These are phyloP conservation scores for Metaphire vulgaris DNA, from an alignment of 1,140 invertebrate genomes.

Conservation along the genomic window DNA sequence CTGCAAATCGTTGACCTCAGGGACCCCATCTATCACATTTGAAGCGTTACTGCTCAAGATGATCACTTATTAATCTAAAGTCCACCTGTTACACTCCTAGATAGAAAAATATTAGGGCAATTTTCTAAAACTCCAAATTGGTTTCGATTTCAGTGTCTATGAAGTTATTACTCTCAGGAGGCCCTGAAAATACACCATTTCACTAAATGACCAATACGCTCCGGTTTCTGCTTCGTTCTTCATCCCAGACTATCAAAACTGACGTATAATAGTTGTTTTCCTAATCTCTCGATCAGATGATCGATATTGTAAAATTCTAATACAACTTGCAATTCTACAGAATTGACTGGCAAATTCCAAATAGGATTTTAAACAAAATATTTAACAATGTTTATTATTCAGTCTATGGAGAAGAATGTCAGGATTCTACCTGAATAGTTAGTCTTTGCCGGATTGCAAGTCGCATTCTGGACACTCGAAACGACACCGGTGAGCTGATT, in stretches of 20 bases:
- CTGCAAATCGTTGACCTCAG: background rate
- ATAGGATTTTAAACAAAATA: background rate
- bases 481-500: background rate
- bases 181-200: too few species aligned
- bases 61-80: background rate
- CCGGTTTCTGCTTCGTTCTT: too few species aligned
- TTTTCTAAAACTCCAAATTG: too few species aligned
- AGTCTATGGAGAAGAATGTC: background rate
- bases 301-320: background rate
- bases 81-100: background rate
- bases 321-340: background rate
- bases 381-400: background rate
- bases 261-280: too few species aligned
- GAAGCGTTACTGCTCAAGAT: background rate
- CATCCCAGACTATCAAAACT: too few species aligned
- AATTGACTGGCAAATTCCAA: background rate
- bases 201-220: too few species aligned
- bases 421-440: background rate
- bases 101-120: background rate
- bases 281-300: too few species aligned
- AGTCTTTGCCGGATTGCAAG: slow-evolving; percentile 6
- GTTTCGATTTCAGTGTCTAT: too few species aligned
- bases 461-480: slow-evolving; percentile 13
- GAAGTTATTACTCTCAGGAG: too few species aligned
- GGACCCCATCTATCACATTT: background rate